Conservation (phyloP, 2,797 vertebrate species). For the Lerista edwardsae region DNA sequence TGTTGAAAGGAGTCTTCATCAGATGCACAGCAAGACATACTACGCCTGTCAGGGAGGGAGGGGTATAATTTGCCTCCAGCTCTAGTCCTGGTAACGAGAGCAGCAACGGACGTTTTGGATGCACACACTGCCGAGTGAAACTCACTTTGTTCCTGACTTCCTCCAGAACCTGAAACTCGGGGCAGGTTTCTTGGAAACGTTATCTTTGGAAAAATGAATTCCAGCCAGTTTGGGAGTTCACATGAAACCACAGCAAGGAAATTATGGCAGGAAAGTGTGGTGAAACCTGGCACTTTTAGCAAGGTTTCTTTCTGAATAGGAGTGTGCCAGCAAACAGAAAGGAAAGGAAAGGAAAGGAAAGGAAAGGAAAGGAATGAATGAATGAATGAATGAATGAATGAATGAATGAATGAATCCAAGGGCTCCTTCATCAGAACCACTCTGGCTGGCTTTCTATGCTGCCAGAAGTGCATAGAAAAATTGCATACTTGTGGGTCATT, state of each 20-base stretch:
- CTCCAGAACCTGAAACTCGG: slow-evolving; percentile 16
- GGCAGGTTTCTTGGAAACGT: background rate
- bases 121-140: rapidly evolving
- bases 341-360: background rate
- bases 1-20: slow-evolving; percentile 23
- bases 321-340: background rate
- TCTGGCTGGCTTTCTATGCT: background rate
- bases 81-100: background rate
- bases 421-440: background rate
- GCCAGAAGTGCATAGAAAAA: background rate
- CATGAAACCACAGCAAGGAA: slow-evolving; percentile 9
- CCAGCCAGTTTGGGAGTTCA: slow-evolving; percentile 17
- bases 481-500: background rate
- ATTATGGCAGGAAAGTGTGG: background rate
- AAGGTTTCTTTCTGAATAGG: slow-evolving; percentile 7
- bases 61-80: background rate
- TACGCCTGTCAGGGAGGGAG: slow-evolving; percentile 2
- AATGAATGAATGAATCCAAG: no score
- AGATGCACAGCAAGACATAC: background rate
- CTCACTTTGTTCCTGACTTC: background rate
- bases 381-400: background rate
- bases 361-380: background rate
- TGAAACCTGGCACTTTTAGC: background rate
- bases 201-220: slow-evolving; percentile 13
- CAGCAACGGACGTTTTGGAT: background rate